phyloP scores from a whole-genome alignment of 2,888 invertebrate species.

The Noctua fimbriata region DNA sequence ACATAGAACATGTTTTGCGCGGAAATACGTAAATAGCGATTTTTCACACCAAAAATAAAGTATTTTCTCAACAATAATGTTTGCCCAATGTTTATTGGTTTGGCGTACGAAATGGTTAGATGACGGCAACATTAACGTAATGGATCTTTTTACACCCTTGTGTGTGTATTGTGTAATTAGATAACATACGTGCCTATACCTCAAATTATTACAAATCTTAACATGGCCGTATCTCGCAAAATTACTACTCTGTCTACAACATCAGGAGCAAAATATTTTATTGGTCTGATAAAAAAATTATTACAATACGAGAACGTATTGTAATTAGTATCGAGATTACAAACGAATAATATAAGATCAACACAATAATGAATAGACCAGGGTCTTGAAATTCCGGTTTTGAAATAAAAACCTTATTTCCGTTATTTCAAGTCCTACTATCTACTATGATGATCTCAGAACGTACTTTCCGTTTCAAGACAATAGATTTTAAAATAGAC shows the following conservation, averaged over 20 bases:
- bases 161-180: not conserved
- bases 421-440: not conserved
- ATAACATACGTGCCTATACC: not conserved
- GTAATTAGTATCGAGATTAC: not conserved
- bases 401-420: not conserved
- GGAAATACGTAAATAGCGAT: not conserved
- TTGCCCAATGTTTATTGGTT: not conserved
- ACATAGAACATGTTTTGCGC: not conserved
- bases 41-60: not conserved
- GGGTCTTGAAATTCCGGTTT: not conserved
- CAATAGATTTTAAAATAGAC: constrained; percentile 9
- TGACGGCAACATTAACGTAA: not conserved
- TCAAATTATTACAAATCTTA: not conserved
- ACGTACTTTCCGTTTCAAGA: not conserved
- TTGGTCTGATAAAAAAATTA: not conserved
- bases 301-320: not conserved
- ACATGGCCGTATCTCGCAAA: not conserved
- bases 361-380: not conserved
- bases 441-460: constrained; percentile 4
- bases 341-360: not conserved
- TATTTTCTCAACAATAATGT: not conserved
- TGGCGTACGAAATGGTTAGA: not conserved
- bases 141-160: not conserved
- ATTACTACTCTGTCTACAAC: not conserved
- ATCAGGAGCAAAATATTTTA: not conserved